phyloP scores from a whole-genome alignment of 2,888 invertebrate species.

The Psylliodes chrysocephalus region DNA sequence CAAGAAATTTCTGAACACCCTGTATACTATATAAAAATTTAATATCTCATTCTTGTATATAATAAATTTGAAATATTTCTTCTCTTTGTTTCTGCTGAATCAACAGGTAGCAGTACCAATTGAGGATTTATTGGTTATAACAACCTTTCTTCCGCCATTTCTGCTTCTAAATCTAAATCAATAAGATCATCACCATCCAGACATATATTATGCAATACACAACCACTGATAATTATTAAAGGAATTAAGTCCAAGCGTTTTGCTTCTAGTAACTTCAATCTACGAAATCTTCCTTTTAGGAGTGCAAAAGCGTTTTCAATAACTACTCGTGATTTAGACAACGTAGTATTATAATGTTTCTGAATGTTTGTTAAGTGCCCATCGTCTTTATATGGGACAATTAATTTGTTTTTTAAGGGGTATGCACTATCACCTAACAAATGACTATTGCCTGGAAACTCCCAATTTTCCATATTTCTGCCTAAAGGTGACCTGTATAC shows the following conservation, averaged over 20 bases:
- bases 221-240: neutral
- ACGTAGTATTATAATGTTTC: too few relatives aligned
- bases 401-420: too few relatives aligned
- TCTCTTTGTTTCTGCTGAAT: too few relatives aligned
- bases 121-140: neutral
- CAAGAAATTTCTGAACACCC: too few relatives aligned
- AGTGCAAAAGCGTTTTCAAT: neutral
- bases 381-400: too few relatives aligned
- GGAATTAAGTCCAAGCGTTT: neutral
- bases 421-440: too few relatives aligned
- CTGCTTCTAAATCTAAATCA: neutral
- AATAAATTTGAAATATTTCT: too few relatives aligned
- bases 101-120: too few relatives aligned
- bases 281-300: slow-evolving; percentile 5
- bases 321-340: too few relatives aligned
- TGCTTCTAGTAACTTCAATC: neutral
- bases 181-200: neutral
- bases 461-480: neutral
- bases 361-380: neutral
- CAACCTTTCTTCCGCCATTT: neutral
- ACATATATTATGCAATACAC: neutral
- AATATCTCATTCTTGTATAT: too few relatives aligned
- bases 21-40: too few relatives aligned
- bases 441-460: neutral
- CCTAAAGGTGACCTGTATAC: slow-evolving; percentile 8